Evolutionary conservation across 92 coral and sea anemone genomes (phyloP).

Genomic region (Phymanthus crucifer): DNA sequence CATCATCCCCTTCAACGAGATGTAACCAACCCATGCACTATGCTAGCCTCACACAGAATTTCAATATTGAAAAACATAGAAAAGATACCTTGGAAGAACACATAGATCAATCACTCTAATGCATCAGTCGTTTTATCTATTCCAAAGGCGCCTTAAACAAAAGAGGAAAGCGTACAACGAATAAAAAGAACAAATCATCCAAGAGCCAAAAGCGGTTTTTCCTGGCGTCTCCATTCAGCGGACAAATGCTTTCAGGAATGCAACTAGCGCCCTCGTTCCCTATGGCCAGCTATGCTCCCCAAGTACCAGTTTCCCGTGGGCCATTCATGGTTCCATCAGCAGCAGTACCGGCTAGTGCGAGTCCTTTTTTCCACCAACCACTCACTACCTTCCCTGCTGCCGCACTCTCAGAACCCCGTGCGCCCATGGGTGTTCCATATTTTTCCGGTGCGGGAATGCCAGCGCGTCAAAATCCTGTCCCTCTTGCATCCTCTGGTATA

Average conservation of each 20-base stretch:
- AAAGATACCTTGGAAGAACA: no score
- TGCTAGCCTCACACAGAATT: no score
- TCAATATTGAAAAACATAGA: no score
- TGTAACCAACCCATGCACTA: no score
- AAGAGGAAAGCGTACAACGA: conserved; percentile 25
- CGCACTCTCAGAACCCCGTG: not conserved
- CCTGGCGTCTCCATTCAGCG: conserved; percentile 20
- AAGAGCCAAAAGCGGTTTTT: conserved; percentile 27
- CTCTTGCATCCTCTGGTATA: conserved; percentile 3
- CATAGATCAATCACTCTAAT: not conserved
- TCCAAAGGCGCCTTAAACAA: not conserved
- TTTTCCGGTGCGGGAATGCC: conserved; percentile 24
- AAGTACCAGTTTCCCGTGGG: conserved; percentile 5
- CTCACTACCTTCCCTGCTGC: conserved; percentile 26
- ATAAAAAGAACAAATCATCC: conserved; percentile 15
- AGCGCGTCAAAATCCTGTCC: not conserved
- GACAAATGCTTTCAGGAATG: conserved; percentile 10
- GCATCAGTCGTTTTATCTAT: not conserved
- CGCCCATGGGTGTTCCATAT: conserved; percentile 15
- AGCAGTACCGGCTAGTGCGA: not conserved
- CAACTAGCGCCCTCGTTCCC: conserved; percentile 16
- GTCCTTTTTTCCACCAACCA: conserved; percentile 8
- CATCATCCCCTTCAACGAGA: no score
- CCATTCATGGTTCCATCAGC: conserved; percentile 12
- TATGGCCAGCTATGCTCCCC: conserved; percentile 17